A percentile compares a stretch with the other conserved stretches of the same genome.
phyloP scores from a whole-genome alignment of 2,888 invertebrate species.

The Tenthredo scrophulariae region DNA sequence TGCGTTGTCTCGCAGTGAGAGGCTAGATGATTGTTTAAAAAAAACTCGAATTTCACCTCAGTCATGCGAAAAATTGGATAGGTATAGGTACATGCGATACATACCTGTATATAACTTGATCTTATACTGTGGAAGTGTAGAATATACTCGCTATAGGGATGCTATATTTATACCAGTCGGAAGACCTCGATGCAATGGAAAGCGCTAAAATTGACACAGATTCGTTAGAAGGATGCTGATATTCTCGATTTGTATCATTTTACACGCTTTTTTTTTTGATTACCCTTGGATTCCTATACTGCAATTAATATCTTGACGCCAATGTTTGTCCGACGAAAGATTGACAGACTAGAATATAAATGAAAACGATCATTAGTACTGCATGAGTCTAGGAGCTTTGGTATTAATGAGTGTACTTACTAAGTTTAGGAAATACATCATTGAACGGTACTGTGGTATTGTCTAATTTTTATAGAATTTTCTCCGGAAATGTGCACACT shows the following conservation, averaged over 20 bases:
- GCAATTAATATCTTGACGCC: neutral
- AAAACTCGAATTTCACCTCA: constrained; percentile 51
- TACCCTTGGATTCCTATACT: neutral
- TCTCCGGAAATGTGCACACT: neutral
- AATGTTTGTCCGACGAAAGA: neutral
- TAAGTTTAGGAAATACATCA: neutral
- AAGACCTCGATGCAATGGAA: constrained; percentile 54
- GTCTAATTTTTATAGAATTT: neutral
- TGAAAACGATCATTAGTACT: neutral
- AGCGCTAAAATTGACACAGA: constrained; percentile 54
- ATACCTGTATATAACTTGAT: constrained; percentile 18
- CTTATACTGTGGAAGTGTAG: neutral
- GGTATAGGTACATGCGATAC: neutral
- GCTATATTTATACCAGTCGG: constrained; percentile 41
- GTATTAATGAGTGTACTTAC: neutral
- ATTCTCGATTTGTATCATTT: constrained; percentile 44
- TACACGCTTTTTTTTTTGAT: neutral
- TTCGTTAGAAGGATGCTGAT: constrained; percentile 46
- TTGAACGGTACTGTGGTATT: neutral
- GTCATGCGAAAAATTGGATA: constrained; percentile 49
- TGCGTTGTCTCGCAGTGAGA: constrained; percentile 23
- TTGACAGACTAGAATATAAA: neutral
- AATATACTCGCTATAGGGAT: constrained; percentile 43
- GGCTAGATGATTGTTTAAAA: constrained; percentile 6
- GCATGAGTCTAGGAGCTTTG: neutral